Base-by-base conservation (phyloP, 2,888 invertebrate genomes). In the Biston stratarius region DNA sequence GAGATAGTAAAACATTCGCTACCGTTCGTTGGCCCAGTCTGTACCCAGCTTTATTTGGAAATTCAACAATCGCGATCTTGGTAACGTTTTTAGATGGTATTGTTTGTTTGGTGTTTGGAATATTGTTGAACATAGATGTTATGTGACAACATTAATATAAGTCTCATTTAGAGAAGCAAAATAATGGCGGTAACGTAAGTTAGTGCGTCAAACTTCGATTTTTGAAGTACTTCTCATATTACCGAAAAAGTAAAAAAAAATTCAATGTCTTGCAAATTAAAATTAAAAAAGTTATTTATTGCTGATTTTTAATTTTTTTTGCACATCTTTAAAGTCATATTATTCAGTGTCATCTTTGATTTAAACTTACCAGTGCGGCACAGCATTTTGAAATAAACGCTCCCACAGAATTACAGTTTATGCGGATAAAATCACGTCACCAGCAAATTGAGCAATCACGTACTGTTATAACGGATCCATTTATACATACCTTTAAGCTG, bases 391-490 rank as follows among this genome's bases (percentile, higher is more conserved):
- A 67, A 58, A 66, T 47, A 33, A 53, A 14, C 15, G 38, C 44
- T 38, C 38, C 36, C 7, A 44, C 44, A 48, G 33, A 65, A 61
- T 47, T 52, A 44, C 57, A 42, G 51, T 48, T 38, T 59, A 61
- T 45, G 36, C 8, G 47, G 77, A 77, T 81, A 76, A 78, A 62
- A 78, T 78, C 75, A 70, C 57, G 68, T 74, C 68, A 67, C 64
- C 58, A 69, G 66, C 69, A 79, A 84, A 83, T 82, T 83, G 80
- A 80, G 79, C 78, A 71, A 74, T 74, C 77, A 75, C 71, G 70
- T 67, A 68, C 68, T 62, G 71, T 67, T 67, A 75, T 78, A 81
- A 82, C 78, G 75, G 74, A 34, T 12, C 34, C 34, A 34, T 51
- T 52, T 62, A 48, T 59, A 61, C 38, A 15, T 48, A 48, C 24